A percentile compares a stretch with the other conserved stretches of the same genome.
Evolutionary conservation across 2,797 vertebrate genomes (phyloP).

Genomic region (Argentina silus): DNA sequence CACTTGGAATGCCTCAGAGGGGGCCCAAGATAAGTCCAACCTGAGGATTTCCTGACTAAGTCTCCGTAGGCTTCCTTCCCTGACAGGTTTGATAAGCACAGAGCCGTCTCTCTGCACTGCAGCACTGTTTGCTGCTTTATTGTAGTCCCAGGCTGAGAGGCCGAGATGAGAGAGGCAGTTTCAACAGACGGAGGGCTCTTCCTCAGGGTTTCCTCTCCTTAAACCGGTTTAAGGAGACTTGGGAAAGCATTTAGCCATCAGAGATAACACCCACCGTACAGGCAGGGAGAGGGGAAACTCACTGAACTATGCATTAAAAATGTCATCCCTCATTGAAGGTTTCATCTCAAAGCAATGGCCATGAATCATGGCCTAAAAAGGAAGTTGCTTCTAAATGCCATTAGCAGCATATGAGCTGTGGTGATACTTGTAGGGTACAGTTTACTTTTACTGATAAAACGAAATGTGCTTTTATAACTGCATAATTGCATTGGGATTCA

Average conservation of each 20-base stretch:
- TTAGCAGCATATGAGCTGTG: neutral
- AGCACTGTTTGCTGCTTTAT: slow-evolving; percentile 2
- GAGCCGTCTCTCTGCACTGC: slow-evolving; percentile 2
- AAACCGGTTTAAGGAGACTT: neutral
- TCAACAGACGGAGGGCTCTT: neutral
- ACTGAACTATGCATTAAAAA: neutral
- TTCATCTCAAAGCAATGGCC: neutral
- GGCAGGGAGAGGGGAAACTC: neutral
- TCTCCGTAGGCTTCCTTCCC: neutral
- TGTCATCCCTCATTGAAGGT: neutral
- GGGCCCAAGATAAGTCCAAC: neutral
- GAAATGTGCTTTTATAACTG: too few species aligned
- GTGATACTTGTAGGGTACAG: too few species aligned
- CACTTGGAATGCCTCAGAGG: neutral
- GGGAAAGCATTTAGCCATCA: neutral
- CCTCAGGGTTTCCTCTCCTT: neutral
- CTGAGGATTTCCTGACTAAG: neutral
- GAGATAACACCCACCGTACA: neutral
- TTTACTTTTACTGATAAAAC: too few species aligned
- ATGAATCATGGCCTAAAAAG: neutral
- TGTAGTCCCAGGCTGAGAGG: slow-evolving; percentile 8
- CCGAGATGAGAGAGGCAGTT: slow-evolving; percentile 16
- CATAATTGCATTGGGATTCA: too few species aligned
- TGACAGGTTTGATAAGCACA: slow-evolving; percentile 9
- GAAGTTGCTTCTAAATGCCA: neutral